phyloP scores from a whole-genome alignment of 2,888 invertebrate species.

The Lasioglossum figueresi region DNA sequence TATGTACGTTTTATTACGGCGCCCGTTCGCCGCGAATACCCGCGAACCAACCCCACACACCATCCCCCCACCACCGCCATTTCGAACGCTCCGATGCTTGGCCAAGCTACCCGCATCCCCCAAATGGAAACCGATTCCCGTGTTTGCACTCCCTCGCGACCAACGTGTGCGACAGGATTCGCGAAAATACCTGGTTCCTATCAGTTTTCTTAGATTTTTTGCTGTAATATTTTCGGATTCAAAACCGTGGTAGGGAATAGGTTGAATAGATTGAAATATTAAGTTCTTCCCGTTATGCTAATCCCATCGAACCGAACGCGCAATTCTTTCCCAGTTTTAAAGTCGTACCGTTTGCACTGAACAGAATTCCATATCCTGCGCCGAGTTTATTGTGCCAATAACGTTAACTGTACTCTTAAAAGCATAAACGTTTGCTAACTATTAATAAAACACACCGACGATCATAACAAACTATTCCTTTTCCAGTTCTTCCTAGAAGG shows the following conservation, averaged over 20 bases:
- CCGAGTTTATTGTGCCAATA: neutral
- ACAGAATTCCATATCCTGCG: neutral
- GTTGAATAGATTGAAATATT: neutral
- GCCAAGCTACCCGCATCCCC: slow-evolving; percentile 14
- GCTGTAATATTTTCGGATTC: neutral
- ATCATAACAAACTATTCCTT: neutral
- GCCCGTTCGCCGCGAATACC: slow-evolving; percentile 35
- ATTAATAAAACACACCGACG: neutral
- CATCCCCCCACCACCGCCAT: neutral
- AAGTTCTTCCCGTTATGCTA: neutral
- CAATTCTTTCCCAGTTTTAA: neutral
- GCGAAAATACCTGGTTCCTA: neutral
- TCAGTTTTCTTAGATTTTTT: neutral
- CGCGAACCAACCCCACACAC: neutral
- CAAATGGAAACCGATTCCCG: slow-evolving; percentile 28
- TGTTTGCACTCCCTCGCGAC: neutral
- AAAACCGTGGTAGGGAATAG: neutral
- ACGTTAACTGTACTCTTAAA: neutral
- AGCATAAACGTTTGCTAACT: neutral
- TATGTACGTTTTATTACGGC: slow-evolving; percentile 50
- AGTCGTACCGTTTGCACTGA: neutral
- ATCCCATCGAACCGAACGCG: neutral
- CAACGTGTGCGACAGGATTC: neutral
- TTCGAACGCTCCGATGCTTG: slow-evolving; percentile 25
- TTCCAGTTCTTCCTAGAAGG: neutral